Percentiles rank a stretch among this genome's conserved stretches.
phyloP scores from a whole-genome alignment of 1,140 invertebrate species.

The Babylonia areolata region DNA sequence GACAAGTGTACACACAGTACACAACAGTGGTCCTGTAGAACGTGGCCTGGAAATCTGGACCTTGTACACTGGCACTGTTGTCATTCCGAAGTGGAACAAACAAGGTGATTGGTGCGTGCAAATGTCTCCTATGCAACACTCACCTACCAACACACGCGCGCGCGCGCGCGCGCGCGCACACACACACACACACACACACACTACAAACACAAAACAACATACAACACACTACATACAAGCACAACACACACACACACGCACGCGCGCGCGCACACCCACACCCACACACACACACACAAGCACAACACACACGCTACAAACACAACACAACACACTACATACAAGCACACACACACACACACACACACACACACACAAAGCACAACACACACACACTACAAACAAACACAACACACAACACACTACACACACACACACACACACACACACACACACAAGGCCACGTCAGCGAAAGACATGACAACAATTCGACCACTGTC shows the following conservation, averaged over 20 bases:
- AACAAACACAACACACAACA: too few relatives aligned
- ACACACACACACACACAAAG: not conserved
- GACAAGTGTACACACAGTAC: too few relatives aligned
- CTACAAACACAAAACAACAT: too few relatives aligned
- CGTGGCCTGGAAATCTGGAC: too few relatives aligned
- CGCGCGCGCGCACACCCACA: not conserved
- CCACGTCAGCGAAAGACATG: too few relatives aligned
- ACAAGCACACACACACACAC: not conserved
- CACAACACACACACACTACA: too few relatives aligned
- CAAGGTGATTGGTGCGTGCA: too few relatives aligned
- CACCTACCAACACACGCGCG: not conserved
- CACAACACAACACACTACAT: too few relatives aligned
- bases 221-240: not conserved
- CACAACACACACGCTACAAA: not conserved
- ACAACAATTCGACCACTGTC: too few relatives aligned
- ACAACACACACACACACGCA: not conserved
- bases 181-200: not conserved
- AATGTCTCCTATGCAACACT: not conserved
- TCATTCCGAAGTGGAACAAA: too few relatives aligned
- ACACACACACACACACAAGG: not conserved
- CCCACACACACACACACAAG: conserved; percentile 17
- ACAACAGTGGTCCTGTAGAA: too few relatives aligned
- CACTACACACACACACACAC: not conserved
- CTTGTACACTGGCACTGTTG: too few relatives aligned
- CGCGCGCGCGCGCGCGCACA: not conserved